Percentiles rank a stretch among this genome's conserved stretches.
Conservation (phyloP, 2,888 invertebrate genomes). For the Dastarcus helophoroides region DNA sequence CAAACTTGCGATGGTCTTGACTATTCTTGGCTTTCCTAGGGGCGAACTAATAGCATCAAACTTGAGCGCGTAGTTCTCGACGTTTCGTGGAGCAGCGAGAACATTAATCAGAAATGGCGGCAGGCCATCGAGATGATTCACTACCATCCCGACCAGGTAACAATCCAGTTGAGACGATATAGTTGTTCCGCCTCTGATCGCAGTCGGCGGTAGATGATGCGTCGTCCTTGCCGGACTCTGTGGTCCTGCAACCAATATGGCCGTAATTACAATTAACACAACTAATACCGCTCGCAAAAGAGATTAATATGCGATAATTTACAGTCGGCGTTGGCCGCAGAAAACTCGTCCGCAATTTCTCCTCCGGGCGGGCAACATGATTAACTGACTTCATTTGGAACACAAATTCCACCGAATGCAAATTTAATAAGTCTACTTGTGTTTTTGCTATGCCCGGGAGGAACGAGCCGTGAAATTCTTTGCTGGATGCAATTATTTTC, state of each 20-base stretch:
- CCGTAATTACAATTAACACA: constrained; percentile 37
- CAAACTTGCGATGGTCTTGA: too few species aligned
- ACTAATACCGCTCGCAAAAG: constrained; percentile 39
- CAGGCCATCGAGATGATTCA: too few species aligned
- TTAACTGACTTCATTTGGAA: constrained; percentile 38
- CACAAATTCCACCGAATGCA: constrained; percentile 39
- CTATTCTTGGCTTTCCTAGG: too few species aligned
- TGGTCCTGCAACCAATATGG: constrained; percentile 33
- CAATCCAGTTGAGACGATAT: background rate
- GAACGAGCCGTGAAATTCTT: too few species aligned
- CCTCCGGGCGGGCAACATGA: constrained; percentile 31
- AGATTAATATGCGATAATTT: constrained; percentile 42
- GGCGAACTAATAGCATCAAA: too few species aligned
- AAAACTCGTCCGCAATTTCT: constrained; percentile 34
- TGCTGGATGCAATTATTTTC: too few species aligned
- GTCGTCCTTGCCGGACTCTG: constrained; percentile 28
- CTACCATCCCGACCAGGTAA: too few species aligned
- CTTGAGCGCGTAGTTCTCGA: too few species aligned
- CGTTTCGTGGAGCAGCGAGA: too few species aligned
- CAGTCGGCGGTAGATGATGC: too few species aligned
- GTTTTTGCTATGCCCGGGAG: constrained; percentile 23
- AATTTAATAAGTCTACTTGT: constrained; percentile 38
- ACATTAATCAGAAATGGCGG: too few species aligned
- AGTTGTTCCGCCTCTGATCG: constrained; percentile 20
- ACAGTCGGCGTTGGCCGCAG: constrained; percentile 33